Conservation (phyloP, 2,113 vertebrate genomes). For the Syngnathus floridae region DNA sequence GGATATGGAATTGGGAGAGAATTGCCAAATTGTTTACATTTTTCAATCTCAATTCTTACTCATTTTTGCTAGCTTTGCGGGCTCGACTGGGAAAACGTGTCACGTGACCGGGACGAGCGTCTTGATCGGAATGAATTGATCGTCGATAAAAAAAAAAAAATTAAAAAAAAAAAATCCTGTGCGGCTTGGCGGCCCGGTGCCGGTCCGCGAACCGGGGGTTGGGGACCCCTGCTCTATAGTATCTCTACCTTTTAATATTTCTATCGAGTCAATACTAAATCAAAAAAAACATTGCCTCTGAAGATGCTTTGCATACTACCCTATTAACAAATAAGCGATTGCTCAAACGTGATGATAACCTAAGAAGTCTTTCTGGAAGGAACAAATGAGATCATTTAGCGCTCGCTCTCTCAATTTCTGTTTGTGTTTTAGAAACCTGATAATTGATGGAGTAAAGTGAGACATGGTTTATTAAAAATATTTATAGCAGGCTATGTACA, state of each 20-base stretch:
- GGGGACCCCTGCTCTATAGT: slow-evolving; percentile 59
- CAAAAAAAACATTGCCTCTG: slow-evolving; percentile 43
- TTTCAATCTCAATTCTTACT: no score
- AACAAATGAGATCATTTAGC: neutral
- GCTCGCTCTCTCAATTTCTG: slow-evolving; percentile 44
- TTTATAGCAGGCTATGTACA: slow-evolving; percentile 88
- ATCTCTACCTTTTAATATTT: slow-evolving; percentile 34
- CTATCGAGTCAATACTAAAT: slow-evolving; percentile 36
- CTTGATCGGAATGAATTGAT: no score
- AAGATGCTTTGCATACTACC: slow-evolving; percentile 63
- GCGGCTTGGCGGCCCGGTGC: no score
- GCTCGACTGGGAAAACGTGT: no score
- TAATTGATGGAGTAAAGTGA: slow-evolving; percentile 77
- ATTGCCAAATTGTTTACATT: no score
- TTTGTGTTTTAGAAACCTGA: slow-evolving; percentile 69
- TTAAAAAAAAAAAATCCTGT: no score
- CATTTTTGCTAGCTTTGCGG: no score
- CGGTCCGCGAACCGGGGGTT: no score
- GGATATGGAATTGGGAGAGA: no score
- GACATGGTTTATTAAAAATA: slow-evolving; percentile 85
- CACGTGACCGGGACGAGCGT: no score
- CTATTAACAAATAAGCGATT: slow-evolving; percentile 1
- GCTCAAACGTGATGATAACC: neutral
- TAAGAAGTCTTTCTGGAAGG: neutral
- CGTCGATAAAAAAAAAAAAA: no score